These are phyloP conservation scores for Halesus radiatus DNA, from an alignment of 1,140 invertebrate genomes.

Conservation along the genomic window DNA sequence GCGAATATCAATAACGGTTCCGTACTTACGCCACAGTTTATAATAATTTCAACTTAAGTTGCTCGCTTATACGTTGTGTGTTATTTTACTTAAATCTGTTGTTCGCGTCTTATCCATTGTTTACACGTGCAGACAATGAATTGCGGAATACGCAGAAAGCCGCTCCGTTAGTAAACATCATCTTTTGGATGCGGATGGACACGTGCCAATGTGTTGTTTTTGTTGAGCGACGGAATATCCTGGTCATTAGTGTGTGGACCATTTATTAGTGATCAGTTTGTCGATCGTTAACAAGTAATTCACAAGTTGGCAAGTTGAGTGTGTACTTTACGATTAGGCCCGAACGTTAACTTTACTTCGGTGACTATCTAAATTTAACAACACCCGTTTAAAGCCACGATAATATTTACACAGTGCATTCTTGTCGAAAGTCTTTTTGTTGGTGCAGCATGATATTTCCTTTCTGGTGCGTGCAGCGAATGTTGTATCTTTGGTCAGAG, in stretches of 20 bases:
- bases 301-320: too few species aligned
- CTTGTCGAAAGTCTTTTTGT: too few species aligned
- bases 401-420: too few species aligned
- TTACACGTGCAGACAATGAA: background rate
- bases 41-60: background rate
- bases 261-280: background rate
- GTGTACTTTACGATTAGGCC: too few species aligned
- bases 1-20: constrained; percentile 14
- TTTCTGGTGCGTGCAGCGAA: constrained; percentile 27
- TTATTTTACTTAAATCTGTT: background rate
- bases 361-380: too few species aligned
- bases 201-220: constrained; percentile 15
- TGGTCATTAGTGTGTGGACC: background rate
- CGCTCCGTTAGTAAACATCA: constrained; percentile 6
- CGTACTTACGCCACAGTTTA: background rate
- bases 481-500: constrained; percentile 17
- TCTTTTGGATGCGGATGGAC: constrained; percentile 6
- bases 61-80: background rate
- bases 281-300: background rate
- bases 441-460: constrained; percentile 13
- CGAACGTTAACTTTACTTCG: too few species aligned
- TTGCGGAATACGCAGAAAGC: constrained; percentile 8
- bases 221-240: constrained; percentile 11
- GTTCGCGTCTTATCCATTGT: background rate
- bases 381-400: too few species aligned